Base-by-base conservation (phyloP, 2,888 invertebrate species). In the Cloeon dipterum region DNA sequence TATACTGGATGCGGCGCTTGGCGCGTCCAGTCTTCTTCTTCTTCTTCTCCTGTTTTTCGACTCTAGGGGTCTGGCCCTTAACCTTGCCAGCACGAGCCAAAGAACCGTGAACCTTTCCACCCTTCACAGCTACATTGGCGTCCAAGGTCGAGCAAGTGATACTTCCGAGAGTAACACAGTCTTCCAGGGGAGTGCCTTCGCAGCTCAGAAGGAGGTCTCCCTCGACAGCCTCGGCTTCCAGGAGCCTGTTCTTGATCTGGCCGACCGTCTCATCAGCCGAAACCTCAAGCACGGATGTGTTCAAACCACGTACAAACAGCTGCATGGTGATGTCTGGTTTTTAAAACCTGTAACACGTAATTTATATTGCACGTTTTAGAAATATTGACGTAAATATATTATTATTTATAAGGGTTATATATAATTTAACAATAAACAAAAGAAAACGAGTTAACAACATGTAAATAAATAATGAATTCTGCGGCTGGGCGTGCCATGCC, bases 51-150 rank as follows among this genome's bases (percentile, higher is more conserved):
- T 91, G 88, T 55, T 94, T 94, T 50, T 98, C 98, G 45, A 94
- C 91, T 68, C 98, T 98, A 19, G 96, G 96, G 14, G 98, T 98
- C 62, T 98, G 98, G 45, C 96, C 96, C 61, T 94, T 94, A 38
- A 99, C 98, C 68, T 99, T 99, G 58, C 98, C 98, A 55, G 98
- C 98, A 78, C 98, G 96, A 65, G 98, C 96, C 52, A 98, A 65
- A 45, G 98, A 98, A 53, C 98, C 98, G 64, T 99, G 98, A 50
- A 99, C 98, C 70, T 98, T 98, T 70, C 72, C 71, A 70, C 93
- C 93, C 46, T 76, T 69, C 51, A 93, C 62, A 52, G 85, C 75
- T 32, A 88, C 68, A 46, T 74, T 79, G 35, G 61, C 55, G 41
- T 85, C 83, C 46, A 93, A 62, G 47, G 79, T 75, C 40, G 67